Evolutionary conservation across 2,113 vertebrate species (phyloP).

Genomic region (Equus przewalskii): DNA sequence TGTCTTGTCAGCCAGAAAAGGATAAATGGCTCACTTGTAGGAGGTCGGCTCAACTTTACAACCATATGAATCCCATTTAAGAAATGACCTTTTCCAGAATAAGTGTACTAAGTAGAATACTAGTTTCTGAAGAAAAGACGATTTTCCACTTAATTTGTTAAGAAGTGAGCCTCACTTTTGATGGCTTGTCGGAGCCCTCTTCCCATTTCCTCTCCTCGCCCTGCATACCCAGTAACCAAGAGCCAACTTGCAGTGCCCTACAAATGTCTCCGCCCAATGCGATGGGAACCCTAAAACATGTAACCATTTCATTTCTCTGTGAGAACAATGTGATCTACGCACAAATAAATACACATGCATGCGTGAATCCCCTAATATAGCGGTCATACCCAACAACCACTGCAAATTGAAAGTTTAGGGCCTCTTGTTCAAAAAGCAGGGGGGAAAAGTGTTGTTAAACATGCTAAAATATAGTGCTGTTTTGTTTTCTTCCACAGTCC

Average conservation of each 20-base stretch:
- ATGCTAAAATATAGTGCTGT: background rate
- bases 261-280: background rate
- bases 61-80: slow-evolving; percentile 21
- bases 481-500: background rate
- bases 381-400: background rate
- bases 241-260: background rate
- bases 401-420: background rate
- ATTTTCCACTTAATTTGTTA: background rate
- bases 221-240: background rate
- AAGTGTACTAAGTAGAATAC: background rate
- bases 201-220: background rate
- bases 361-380: background rate
- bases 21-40: background rate
- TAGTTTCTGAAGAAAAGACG: background rate
- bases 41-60: slow-evolving; percentile 45
- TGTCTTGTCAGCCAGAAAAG: slow-evolving; percentile 36
- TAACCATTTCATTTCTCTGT: background rate
- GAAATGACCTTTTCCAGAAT: slow-evolving; percentile 51
- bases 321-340: background rate
- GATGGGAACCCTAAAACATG: background rate
- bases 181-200: background rate
- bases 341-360: background rate
- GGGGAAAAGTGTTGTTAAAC: background rate
- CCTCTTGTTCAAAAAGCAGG: background rate
- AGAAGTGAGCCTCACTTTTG: background rate